A percentile compares a stretch with the other conserved stretches of the same genome.
Conservation (phyloP, 2,888 invertebrate genomes). For the Leptinotarsa tumamoca region DNA sequence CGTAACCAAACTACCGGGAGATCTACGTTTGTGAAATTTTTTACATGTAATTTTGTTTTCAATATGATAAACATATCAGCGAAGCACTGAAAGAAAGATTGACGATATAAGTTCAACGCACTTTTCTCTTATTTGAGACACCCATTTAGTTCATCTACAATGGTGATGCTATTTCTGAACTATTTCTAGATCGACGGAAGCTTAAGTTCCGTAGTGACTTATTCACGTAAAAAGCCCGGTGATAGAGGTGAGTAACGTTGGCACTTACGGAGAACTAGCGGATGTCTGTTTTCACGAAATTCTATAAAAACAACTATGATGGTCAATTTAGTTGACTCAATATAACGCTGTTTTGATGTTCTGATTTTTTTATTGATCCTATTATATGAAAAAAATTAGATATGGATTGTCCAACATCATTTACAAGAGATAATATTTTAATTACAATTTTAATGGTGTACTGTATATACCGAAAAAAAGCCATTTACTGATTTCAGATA, state of each 20-base stretch:
- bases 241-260: slow-evolving; percentile 1
- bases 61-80: no score
- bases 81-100: not conserved
- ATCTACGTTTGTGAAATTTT: not conserved
- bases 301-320: not conserved
- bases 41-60: no score
- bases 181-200: slow-evolving; percentile 15
- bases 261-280: not conserved
- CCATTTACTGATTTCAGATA: no score
- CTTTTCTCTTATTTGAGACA: slow-evolving; percentile 10
- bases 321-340: no score
- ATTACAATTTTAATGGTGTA: no score
- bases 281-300: not conserved
- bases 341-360: no score
- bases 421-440: no score
- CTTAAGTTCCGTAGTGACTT: slow-evolving; percentile 4
- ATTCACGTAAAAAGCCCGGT: slow-evolving; percentile 11
- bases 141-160: not conserved
- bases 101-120: not conserved
- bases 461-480: no score
- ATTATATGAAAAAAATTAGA: no score
- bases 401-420: no score
- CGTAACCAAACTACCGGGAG: no score
- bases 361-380: no score
- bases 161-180: not conserved